Base-by-base conservation (phyloP, 2,888 invertebrate species). In the Callimorpha dominula region DNA sequence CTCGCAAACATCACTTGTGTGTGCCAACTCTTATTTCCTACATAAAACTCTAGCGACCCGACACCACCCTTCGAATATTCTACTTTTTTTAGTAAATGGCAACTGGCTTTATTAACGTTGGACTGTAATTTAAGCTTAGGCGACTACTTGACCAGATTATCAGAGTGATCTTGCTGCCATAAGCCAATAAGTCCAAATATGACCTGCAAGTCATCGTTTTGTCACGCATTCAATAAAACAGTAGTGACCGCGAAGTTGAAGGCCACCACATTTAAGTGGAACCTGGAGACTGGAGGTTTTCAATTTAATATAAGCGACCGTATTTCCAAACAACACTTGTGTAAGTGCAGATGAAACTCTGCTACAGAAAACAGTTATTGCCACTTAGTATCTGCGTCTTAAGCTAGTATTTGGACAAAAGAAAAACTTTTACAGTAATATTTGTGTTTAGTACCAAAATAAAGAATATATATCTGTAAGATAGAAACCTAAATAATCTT, bases 401-500 rank as follows among this genome's bases (percentile, higher is more conserved):
- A 31, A 31, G 31, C 2, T 20, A 57, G 11, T 20, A 57, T 20
- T 0, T 6, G 1, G 7, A 31, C 14, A 60, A 60, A 31, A 14
- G 20, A 20, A 12, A 12, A 60, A 60, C 20, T 31, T 20, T 14
- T 31, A 31, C 31, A 11, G 14, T 31, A 60, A 20, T 57, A 14
- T 64, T 65, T 6, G 11, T 66, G 40, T 46, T 46, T 9, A 14
- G 31, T 65, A 20, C 57, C 49, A 49, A 42, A 64, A 70, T 64
- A 54, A 64, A 43, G 40, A 31, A 8, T 60, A 31, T 9, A 42
- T 31, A 20, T 65, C 57, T 40, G 20, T 46, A 57, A 60, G 46
- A 71, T 40, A 49, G 14, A 12, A 14, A 60, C 49, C 9, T 65
- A 65, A 63, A 65, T 70, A 20, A 46, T 70, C 65, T 54, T 71